phyloP scores from a whole-genome alignment of 1,140 invertebrate genomes.

The Zaprionus africanus region DNA sequence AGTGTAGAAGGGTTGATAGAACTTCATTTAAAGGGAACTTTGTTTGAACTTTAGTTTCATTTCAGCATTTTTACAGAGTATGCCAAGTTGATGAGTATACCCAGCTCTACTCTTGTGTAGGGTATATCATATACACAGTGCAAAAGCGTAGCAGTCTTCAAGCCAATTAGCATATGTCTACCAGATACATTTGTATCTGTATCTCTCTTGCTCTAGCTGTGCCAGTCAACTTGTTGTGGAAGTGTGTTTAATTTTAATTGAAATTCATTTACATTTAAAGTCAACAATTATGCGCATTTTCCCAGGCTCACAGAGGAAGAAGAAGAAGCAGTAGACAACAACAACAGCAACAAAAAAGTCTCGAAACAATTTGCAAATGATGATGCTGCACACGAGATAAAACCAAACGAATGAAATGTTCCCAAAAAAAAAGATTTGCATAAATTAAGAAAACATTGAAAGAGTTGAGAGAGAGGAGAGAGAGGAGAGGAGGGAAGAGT shows the following conservation, averaged over 20 bases:
- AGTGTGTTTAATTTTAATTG: slow-evolving; percentile 68
- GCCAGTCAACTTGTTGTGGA: slow-evolving; percentile 13
- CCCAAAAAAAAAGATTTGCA: slow-evolving; percentile 57
- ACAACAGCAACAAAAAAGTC: not conserved
- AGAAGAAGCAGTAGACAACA: not conserved
- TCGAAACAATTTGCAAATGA: slow-evolving; percentile 73
- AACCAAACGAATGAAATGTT: slow-evolving; percentile 42
- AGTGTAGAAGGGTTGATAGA: not conserved
- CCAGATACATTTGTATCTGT: slow-evolving; percentile 28
- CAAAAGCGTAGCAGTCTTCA: slow-evolving; percentile 4
- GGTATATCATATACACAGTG: slow-evolving; percentile 26
- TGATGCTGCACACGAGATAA: slow-evolving; percentile 68
- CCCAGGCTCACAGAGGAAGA: slow-evolving; percentile 45
- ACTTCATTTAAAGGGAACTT: not conserved
- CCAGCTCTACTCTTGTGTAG: not conserved
- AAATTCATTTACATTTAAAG: slow-evolving; percentile 78
- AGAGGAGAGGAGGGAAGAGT: not conserved
- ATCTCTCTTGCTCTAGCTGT: slow-evolving; percentile 21
- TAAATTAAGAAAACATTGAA: slow-evolving; percentile 62
- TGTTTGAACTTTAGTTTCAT: too few relatives aligned
- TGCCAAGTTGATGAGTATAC: not conserved
- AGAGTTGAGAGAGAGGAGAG: not conserved
- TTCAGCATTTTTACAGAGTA: too few relatives aligned
- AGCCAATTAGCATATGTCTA: slow-evolving; percentile 52
- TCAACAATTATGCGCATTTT: slow-evolving; percentile 74